Base-by-base conservation (phyloP, 2,797 vertebrate species). In the Neosilurus mollespiculum region DNA sequence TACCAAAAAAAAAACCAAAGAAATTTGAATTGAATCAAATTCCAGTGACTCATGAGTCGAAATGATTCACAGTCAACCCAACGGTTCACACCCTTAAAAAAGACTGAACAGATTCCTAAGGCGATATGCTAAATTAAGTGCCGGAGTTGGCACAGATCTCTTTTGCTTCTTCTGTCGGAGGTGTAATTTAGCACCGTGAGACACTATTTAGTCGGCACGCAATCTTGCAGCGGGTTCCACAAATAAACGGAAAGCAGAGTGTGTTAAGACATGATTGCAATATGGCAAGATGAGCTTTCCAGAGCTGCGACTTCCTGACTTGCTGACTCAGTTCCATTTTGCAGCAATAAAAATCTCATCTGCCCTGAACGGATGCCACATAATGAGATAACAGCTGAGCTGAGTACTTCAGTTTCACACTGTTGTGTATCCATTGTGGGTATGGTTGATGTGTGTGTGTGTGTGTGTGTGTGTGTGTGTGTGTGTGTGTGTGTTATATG, bases 291-390 rank as follows among this genome's bases (percentile, higher is more conserved):
- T 75, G 66, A 78, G 81, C 71, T 81, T 78, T 71, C 70, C 69
- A 81, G 79, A 80, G 73, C 65, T 81, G 83, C 71, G 16, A 34
- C 59, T 58, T 76, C 56, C 71, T 51, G 58, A 56, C 56, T 69
- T 58, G 87, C 84, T 81, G 85, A 87, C 77, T 85, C 81, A 82
- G 78, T 78, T 51, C 53, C 58, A 69, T 75, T 80, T 82, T 77
- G 26, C 73, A 81, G 81, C 70, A 82, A 83, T 79, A 67, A 82
- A 86, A 84, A 85, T 81, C 83, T 88, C 64, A 85, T 81, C 72
- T 83, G 54, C 78, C 71, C 83, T 78, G 69, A 86, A 85, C 43
- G 81, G 80, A 77, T 82, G 61, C 73, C 66, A 86, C 76, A 66
- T 81, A 82, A 80, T 81, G 62, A 70, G 56, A 88, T 85, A 85